Evolutionary conservation across 2,888 invertebrate species (phyloP), one percentile per base, ranked within the genome.

Genomic region (Ornithoptera priamus): DNA sequence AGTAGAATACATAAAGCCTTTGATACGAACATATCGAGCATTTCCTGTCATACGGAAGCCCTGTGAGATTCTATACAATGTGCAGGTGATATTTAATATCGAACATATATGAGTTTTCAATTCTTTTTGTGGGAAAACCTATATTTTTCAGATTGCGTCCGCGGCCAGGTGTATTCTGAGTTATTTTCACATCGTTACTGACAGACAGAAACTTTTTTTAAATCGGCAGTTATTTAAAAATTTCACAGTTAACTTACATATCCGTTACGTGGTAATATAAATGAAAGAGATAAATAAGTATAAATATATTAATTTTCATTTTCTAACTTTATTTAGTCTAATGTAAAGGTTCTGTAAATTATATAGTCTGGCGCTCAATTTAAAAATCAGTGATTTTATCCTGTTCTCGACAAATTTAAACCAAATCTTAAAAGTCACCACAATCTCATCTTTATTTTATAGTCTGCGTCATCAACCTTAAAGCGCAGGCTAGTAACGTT

Each of bases 91-190:
- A 62, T 67, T 62, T 62, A 68, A 68, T 62, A 62, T 62, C 46
- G 68, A 62, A 58, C 62, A 58, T 62, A 58, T 68, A 39, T 56
- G 58, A 42, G 2, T 30, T 24, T 65, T 70, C 62, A 57, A 62
- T 66, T 64, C 70, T 77, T 80, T 80, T 79, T 79, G 76, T 78
- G 72, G 70, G 74, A 76, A 74, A 74, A 76, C 75, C 78, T 78
- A 77, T 78, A 79, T 80, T 78, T 76, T 77, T 75, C 78, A 77
- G 78, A 80, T 81, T 77, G 78, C 71, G 74, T 73, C 67, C 57
- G 67, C 65, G 53, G 63, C 20, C n/a, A 70, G 39, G 18, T 18
- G 46, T 73, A 79, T 78, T 75, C 24, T 53, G 53, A 17, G 53
- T 53, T 58, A 22, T 22, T 22, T 58, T 24, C 58, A 12, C 22